Base-by-base conservation (phyloP, 1,140 invertebrate genomes). In the Berghia stephanieae region DNA sequence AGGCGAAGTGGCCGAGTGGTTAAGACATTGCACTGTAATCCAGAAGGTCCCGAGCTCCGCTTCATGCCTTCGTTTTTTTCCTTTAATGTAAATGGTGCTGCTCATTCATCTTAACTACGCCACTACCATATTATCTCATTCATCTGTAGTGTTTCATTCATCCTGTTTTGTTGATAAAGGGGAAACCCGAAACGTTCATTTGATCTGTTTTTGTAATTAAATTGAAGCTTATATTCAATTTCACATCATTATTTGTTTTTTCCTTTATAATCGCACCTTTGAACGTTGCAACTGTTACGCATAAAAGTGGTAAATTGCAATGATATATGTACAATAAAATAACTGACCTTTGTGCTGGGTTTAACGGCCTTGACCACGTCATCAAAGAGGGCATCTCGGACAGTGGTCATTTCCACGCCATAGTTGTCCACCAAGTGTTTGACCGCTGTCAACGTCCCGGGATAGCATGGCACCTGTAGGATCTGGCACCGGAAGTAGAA, bases 331-430 rank as follows among this genome's bases (percentile, higher is more conserved):
- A 38, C 10, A 66, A 13, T 10, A 31, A 13, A 31, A 34, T 10
- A 44, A 18, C 13, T 55, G 68, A 81, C 94, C 91, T 95, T 97
- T 2, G 97, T 98, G 80, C 96, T 96, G 3, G 93, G 89, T 87
- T 93, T 92, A 40, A 98, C 90, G 3, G 92, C 91, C 46, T 93
- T 92, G 78, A 92, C 89, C 67, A 85, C 86, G 36, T 98, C 84
- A 68, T 93, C 92, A 38, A 93, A 90, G 82, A 94, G 90, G 8
- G 93, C 93, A 43, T 93, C 91, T 88, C 96, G 94, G 16, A 95
- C 93, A 88, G 96, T 95, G 0, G 93, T 92, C 8, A 92, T 90
- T 83, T 93, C 88, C 8, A 98, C 92, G 10, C 93, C 93, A 79
- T 94, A 91, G 80, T 92, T 92, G 0, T 90, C 79, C 0, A 92